Conservation (phyloP, 1,140 invertebrate genomes). For the Brachystomella parvula region DNA sequence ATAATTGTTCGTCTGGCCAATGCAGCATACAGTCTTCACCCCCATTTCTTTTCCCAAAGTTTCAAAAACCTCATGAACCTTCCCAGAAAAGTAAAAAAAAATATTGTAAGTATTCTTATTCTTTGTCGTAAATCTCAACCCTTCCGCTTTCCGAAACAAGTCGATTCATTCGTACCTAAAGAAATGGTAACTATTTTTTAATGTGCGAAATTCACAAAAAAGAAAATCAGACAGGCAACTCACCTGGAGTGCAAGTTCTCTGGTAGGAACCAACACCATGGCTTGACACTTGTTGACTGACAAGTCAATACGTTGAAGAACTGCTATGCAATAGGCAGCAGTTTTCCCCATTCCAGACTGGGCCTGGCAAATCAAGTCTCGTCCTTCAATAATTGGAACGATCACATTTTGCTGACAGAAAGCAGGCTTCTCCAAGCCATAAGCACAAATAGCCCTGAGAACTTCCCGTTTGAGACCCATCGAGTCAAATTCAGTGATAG, state of each 20-base stretch:
- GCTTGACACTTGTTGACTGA: constrained; percentile 43
- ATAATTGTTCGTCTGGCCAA: not conserved
- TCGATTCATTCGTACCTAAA: no score
- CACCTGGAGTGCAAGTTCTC: constrained; percentile 93
- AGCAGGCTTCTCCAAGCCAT: constrained; percentile 19
- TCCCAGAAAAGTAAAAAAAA: no score
- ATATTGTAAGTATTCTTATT: no score
- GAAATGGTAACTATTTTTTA: no score
- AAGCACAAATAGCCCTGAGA: not conserved
- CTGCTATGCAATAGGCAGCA: constrained; percentile 12
- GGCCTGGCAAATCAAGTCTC: constrained; percentile 21
- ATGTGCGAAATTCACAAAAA: no score
- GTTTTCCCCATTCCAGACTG: constrained; percentile 29
- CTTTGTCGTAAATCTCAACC: no score
- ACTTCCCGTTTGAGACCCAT: constrained; percentile 8
- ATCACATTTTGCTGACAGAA: not conserved
- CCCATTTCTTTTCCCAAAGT: not conserved
- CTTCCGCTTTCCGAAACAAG: no score
- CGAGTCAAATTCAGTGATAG: constrained; percentile 1
- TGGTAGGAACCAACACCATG: constrained; percentile 81
- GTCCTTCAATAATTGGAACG: constrained; percentile 6
- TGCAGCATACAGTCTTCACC: not conserved
- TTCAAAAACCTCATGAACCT: not conserved
- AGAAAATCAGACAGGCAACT: no score
- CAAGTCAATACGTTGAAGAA: constrained; percentile 11